Percentiles rank a stretch among this genome's conserved stretches.
phyloP scores from a whole-genome alignment of 2,797 vertebrate genomes.

The Hypotaenidia okinawae region DNA sequence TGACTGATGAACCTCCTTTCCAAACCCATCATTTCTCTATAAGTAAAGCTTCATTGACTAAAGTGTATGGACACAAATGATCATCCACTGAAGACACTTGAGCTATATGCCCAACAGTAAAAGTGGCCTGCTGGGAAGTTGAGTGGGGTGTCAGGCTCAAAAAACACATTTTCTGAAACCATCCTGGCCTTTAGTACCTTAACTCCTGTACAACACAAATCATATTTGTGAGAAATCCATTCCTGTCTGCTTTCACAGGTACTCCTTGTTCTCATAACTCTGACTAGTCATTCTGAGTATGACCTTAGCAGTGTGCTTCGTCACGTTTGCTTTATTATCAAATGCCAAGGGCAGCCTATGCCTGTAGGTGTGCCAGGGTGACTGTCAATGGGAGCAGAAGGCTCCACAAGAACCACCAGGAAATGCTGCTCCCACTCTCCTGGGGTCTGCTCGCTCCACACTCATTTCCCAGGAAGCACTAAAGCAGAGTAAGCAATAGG shows the following conservation, averaged over 20 bases:
- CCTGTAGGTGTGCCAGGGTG: not conserved
- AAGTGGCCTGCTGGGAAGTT: not conserved
- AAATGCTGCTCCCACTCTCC: not conserved
- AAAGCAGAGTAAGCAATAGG: not conserved
- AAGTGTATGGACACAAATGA: not conserved
- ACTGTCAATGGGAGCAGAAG: not conserved
- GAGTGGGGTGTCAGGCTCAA: not conserved
- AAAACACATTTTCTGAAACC: not conserved
- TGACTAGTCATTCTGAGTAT: not conserved
- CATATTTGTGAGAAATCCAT: not conserved
- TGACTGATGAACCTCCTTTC: slow-evolving; percentile 15
- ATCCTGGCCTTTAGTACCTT: not conserved
- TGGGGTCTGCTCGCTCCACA: not conserved
- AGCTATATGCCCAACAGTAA: not conserved
- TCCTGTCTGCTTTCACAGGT: not conserved
- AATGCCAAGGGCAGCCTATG: not conserved
- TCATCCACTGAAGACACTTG: not conserved
- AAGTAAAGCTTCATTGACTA: not conserved
- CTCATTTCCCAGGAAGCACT: not conserved
- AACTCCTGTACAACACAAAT: not conserved
- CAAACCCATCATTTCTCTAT: not conserved
- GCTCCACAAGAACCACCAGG: not conserved
- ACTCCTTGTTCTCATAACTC: not conserved
- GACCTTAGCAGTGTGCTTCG: not conserved
- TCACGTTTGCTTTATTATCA: not conserved